A percentile compares a stretch with the other conserved stretches of the same genome.
phyloP scores from a whole-genome alignment of 2,113 vertebrate species.

The Aegotheles bennettii region DNA sequence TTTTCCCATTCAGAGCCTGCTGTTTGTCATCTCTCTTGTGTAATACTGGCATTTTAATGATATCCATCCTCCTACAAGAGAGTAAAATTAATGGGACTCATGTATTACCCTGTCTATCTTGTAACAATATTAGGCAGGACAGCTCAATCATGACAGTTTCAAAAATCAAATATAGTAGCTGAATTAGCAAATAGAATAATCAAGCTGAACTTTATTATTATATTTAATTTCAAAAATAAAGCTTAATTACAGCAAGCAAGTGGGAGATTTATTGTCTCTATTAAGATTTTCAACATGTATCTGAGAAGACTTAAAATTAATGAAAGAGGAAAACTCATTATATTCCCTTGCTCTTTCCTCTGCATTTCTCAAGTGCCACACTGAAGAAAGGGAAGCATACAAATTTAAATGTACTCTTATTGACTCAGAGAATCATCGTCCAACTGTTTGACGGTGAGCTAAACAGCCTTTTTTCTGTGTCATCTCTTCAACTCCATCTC shows the following conservation, averaged over 20 bases:
- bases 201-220: background rate
- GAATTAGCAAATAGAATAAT: background rate
- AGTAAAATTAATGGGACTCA: background rate
- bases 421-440: background rate
- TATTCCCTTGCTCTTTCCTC: background rate
- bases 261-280: background rate
- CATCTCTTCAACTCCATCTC: background rate
- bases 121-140: background rate
- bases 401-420: background rate
- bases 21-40: background rate
- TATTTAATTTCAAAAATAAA: background rate
- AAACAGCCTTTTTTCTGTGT: background rate
- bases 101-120: background rate
- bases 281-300: background rate
- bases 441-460: background rate
- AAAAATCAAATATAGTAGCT: background rate
- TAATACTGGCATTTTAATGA: background rate
- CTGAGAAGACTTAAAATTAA: background rate
- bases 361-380: background rate
- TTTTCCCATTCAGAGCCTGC: background rate
- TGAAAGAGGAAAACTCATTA: background rate
- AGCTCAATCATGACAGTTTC: background rate
- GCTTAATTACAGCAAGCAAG: background rate
- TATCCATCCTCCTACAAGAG: background rate
- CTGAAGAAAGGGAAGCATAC: background rate